phyloP scores from a whole-genome alignment of 2,888 invertebrate genomes.

The Acanthosepion lycidas region DNA sequence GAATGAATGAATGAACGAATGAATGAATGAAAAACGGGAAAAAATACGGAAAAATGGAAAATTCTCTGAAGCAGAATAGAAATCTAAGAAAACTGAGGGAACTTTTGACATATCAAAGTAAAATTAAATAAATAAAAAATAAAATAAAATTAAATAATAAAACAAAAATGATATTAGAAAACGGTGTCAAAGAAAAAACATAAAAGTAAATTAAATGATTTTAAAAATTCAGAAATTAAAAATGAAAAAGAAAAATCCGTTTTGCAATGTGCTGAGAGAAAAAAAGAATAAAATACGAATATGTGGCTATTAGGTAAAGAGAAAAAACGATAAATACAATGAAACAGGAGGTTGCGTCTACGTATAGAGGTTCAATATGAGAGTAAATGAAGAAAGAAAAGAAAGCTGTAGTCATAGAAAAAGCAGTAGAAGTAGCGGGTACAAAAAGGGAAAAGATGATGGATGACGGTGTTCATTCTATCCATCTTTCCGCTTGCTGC shows the following conservation, averaged over 20 bases:
- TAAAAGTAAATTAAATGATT: too few species aligned
- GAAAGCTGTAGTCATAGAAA: neutral
- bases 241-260: neutral
- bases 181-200: too few species aligned
- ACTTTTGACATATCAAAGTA: too few species aligned
- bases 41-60: neutral
- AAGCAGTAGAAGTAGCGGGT: neutral
- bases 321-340: neutral
- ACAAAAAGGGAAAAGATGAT: neutral
- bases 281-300: neutral
- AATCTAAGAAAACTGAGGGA: too few species aligned
- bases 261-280: too few species aligned
- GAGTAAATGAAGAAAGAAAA: neutral
- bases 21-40: too few species aligned
- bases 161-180: too few species aligned
- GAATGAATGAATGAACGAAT: too few species aligned
- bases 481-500: slow-evolving; percentile 33
- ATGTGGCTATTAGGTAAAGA: neutral
- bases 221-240: neutral
- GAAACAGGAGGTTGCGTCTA: neutral
- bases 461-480: neutral
- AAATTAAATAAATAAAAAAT: neutral
- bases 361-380: neutral
- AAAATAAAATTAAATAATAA: neutral
- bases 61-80: neutral